A percentile compares a stretch with the other conserved stretches of the same genome.
Evolutionary conservation across 1,140 invertebrate genomes (phyloP).

Genomic region (Drosophila oshimai): DNA sequence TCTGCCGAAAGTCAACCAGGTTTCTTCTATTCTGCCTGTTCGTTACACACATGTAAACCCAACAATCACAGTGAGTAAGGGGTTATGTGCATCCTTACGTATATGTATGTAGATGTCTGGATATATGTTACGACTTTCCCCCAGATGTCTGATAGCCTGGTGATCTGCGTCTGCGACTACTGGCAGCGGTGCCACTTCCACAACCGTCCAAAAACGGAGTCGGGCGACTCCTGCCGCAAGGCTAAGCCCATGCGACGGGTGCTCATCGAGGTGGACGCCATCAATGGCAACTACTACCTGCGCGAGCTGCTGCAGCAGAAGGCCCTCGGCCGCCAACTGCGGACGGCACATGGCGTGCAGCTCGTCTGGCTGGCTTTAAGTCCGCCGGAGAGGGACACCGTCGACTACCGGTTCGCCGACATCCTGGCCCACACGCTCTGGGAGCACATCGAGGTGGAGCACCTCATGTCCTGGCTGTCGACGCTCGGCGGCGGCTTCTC

Average conservation of each 20-base stretch:
- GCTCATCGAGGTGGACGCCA: constrained; percentile 51
- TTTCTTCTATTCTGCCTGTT: too few relatives aligned
- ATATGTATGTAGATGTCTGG: too few relatives aligned
- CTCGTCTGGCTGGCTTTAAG: constrained; percentile 78
- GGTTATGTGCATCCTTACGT: not conserved
- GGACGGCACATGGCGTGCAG: constrained; percentile 28
- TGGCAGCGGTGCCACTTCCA: constrained; percentile 51
- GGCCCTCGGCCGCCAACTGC: constrained; percentile 14
- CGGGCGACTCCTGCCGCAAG: not conserved
- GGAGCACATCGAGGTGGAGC: constrained; percentile 90
- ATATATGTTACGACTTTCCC: too few relatives aligned
- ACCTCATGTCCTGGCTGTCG: constrained; percentile 96
- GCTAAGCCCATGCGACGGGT: constrained; percentile 30
- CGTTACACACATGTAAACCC: too few relatives aligned
- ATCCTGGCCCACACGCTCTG: constrained; percentile 83
- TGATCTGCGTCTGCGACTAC: constrained; percentile 59
- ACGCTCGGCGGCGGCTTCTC: constrained; percentile 97
- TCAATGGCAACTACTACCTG: constrained; percentile 63
- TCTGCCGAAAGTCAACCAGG: not conserved
- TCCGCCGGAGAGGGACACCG: constrained; percentile 85
- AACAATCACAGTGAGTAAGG: not conserved
- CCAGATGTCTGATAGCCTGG: constrained; percentile 20
- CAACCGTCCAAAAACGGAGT: constrained; percentile 7
- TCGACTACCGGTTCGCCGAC: constrained; percentile 87
- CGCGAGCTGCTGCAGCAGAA: constrained; percentile 48